Evolutionary conservation across 1,140 invertebrate species (phyloP).

Genomic region (Drosophila obscura): DNA sequence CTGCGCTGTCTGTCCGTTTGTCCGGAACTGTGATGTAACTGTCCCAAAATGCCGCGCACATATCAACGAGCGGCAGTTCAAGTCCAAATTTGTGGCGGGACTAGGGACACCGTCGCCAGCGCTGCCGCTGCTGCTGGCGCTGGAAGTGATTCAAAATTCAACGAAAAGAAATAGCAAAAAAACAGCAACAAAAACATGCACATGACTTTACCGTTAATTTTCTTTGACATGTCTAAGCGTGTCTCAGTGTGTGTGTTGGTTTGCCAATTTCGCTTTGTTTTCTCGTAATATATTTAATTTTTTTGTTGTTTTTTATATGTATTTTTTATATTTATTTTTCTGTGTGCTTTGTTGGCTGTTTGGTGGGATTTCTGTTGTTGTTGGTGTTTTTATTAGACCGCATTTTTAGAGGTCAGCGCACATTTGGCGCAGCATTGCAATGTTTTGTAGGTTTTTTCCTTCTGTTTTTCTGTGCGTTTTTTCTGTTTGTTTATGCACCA

Average conservation of each 20-base stretch:
- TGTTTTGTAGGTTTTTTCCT: slow-evolving; percentile 41
- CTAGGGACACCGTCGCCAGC: neutral
- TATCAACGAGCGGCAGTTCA: slow-evolving; percentile 79
- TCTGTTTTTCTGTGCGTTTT: slow-evolving; percentile 24
- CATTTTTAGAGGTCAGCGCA: slow-evolving; percentile 78
- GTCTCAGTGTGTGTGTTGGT: slow-evolving; percentile 26
- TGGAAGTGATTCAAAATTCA: slow-evolving; percentile 47
- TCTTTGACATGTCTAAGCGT: slow-evolving; percentile 37
- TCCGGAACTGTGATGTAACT: slow-evolving; percentile 72
- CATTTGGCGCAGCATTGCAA: slow-evolving; percentile 77
- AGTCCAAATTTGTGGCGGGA: slow-evolving; percentile 70
- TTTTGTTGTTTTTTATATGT: slow-evolving; percentile 24
- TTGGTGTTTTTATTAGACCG: slow-evolving; percentile 71
- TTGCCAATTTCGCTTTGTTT: slow-evolving; percentile 74
- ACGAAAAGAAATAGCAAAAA: slow-evolving; percentile 37
- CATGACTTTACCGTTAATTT: slow-evolving; percentile 79
- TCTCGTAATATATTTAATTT: slow-evolving; percentile 71
- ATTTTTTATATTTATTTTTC: slow-evolving; percentile 24
- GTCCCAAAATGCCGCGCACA: slow-evolving; percentile 78
- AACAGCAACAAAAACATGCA: slow-evolving; percentile 42
- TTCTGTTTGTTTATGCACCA: slow-evolving; percentile 52
- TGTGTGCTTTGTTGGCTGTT: slow-evolving; percentile 20
- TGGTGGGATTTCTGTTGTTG: slow-evolving; percentile 31
- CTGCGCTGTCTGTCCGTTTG: slow-evolving; percentile 29
- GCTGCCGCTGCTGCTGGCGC: neutral